Base-by-base conservation (phyloP, 2,888 invertebrate genomes). In the Ceraclea dissimilis region DNA sequence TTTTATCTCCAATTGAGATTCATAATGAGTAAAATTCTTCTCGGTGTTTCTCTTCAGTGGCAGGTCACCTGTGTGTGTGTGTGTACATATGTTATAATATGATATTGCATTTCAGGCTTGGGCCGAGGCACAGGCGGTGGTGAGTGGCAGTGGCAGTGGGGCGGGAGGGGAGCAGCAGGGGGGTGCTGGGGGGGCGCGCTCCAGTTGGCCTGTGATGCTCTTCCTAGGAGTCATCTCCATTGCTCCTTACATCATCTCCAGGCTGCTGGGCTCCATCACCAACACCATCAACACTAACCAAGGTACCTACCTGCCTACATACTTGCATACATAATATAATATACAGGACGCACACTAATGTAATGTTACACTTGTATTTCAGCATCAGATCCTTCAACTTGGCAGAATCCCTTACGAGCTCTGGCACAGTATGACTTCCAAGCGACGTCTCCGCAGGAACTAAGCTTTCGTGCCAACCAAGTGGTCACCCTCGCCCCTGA, bases 231-330 rank as follows among this genome's bases (percentile, higher is more conserved):
- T 95, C 54, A 85, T 96, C 49, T 81, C 94, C 52, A 90, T 92
- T 0, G 93, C 93, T 10, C 97, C 98, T 0, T 97, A 93, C 76
- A 77, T 98, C 49, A 86, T 95, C 60, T 88, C 90, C 76, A 89
- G 85, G 70, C 80, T 94, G 70, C 71, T 93, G 59, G 83, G 82
- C 21, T 75, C 79, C 0, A 70, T 82, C 1, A 71, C 74, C 18
- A 71, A 69, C 43, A 73, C 70, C 51, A 78, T 79, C 11, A 74
- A 82, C 64, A 83, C 83, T 68, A 81, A 78, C 18, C 21, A 49
- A 73, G 76, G 86, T 86, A 26, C 26, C 26, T 18, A 47, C 19
- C 47, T 20, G 11, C 4, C 11, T 6, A 4, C 43, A 17, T 43
- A 6, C 11, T 5, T 43, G 4, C 11, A 6, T 43, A 17, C 43